Evolutionary conservation across 2,797 vertebrate genomes (phyloP).

Genomic region (Crenichthys baileyi): DNA sequence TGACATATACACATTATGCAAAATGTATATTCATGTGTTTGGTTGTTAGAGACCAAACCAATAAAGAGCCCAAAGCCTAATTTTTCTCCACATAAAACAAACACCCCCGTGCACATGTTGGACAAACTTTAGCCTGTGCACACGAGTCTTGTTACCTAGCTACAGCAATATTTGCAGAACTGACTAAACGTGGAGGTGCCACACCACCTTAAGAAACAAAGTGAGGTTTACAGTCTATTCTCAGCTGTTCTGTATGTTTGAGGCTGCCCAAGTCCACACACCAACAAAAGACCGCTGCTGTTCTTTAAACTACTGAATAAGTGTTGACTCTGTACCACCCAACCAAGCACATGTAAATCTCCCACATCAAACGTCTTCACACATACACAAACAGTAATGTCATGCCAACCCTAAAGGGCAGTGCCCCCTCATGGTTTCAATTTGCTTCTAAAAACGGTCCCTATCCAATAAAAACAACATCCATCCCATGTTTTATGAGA

Average conservation of each 20-base stretch:
- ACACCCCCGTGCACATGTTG: not conserved
- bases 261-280: constrained; percentile 35
- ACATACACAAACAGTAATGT: constrained; percentile 40
- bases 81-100: not conserved
- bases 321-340: constrained; percentile 39
- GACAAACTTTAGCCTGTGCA: constrained; percentile 23
- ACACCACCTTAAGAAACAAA: constrained; percentile 36
- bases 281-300: constrained; percentile 35
- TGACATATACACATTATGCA: too few species aligned
- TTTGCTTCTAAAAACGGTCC: constrained; percentile 30
- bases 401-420: constrained; percentile 42
- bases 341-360: constrained; percentile 47
- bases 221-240: constrained; percentile 32
- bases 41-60: constrained; percentile 2
- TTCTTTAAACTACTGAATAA: constrained; percentile 46
- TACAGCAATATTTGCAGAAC: constrained; percentile 55
- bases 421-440: constrained; percentile 4
- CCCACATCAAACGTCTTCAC: constrained; percentile 53
- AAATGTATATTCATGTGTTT: not conserved
- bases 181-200: constrained; percentile 44
- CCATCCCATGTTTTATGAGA: constrained; percentile 18
- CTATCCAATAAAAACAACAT: constrained; percentile 8
- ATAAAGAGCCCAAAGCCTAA: not conserved
- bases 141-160: constrained; percentile 49
- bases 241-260: constrained; percentile 44